These are phyloP conservation scores for Ricordea florida DNA, from an alignment of 92 coral and sea anemone genomes.

Conservation along the genomic window DNA sequence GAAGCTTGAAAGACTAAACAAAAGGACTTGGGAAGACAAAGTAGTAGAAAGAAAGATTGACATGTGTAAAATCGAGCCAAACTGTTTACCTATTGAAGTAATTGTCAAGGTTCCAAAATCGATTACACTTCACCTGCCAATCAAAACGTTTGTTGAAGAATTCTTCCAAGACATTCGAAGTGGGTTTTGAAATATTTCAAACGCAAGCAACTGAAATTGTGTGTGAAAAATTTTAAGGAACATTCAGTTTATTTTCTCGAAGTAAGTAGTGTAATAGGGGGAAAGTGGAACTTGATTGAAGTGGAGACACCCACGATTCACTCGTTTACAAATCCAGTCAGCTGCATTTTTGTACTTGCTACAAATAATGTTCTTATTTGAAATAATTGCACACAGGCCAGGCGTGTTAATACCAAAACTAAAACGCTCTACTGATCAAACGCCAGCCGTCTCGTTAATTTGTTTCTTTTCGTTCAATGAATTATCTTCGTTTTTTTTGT, in stretches of 20 bases:
- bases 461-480: background rate
- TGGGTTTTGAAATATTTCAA: background rate
- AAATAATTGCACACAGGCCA: background rate
- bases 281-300: too few species aligned
- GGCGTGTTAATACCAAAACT: background rate
- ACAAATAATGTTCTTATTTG: background rate
- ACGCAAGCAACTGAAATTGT: background rate
- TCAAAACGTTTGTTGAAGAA: slow-evolving; percentile 31
- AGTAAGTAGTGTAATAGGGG: too few species aligned
- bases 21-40: slow-evolving; percentile 64
- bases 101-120: slow-evolving; percentile 70
- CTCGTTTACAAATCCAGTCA: background rate
- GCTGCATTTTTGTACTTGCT: background rate
- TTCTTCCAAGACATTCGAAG: background rate
- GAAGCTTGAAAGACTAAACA: slow-evolving; percentile 62
- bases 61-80: slow-evolving; percentile 82
- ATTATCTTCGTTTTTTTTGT: background rate
- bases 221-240: background rate
- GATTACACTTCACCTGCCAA: slow-evolving; percentile 71
- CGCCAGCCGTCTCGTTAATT: background rate
- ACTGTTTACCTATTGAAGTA: slow-evolving; percentile 70
- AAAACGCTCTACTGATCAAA: background rate
- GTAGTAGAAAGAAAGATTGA: slow-evolving; percentile 61
- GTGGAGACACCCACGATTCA: too few species aligned
- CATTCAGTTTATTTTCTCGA: background rate